A percentile compares a stretch with the other conserved stretches of the same genome.
Evolutionary conservation across 2,888 invertebrate genomes (phyloP).

Genomic region (Plagodis dolabraria): DNA sequence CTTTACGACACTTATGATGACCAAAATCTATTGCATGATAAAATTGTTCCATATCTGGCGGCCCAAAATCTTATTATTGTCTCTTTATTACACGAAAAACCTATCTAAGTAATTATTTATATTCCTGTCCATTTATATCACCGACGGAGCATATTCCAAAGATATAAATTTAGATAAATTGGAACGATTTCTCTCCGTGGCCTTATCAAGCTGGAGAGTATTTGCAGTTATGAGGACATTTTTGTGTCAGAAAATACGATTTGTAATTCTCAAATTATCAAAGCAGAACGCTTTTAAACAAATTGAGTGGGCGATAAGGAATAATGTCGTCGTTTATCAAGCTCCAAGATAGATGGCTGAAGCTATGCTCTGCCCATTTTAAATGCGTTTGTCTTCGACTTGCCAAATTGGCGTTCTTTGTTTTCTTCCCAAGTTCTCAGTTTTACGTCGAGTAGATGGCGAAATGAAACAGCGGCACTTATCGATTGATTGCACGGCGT

Average conservation of each 20-base stretch:
- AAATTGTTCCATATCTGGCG: no score
- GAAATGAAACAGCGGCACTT: conserved; percentile 44
- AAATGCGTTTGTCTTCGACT: conserved; percentile 84
- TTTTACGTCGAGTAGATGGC: conserved; percentile 55
- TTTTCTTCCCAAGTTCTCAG: conserved; percentile 72
- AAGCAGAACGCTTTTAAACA: conserved; percentile 85
- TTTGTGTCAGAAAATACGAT: conserved; percentile 81
- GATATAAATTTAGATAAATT: conserved; percentile 67
- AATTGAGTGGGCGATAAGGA: conserved; percentile 85
- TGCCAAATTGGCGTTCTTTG: conserved; percentile 81
- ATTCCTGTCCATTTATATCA: conserved; percentile 21
- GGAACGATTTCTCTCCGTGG: conserved; percentile 53
- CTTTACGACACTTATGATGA: no score
- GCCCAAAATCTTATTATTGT: no score
- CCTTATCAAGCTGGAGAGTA: conserved; percentile 66
- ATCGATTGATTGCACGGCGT: conserved; percentile 49
- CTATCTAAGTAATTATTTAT: conserved; percentile 21
- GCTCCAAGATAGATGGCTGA: conserved; percentile 81
- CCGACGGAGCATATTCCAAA: conserved; percentile 44
- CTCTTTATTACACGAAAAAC: conserved; percentile 1
- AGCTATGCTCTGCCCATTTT: conserved; percentile 84
- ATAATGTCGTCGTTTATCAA: conserved; percentile 85
- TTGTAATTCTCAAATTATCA: conserved; percentile 85
- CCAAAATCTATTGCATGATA: no score
- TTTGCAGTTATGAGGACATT: conserved; percentile 76